phyloP scores from a whole-genome alignment of 2,888 invertebrate species.

The Eupithecia abbreviata region DNA sequence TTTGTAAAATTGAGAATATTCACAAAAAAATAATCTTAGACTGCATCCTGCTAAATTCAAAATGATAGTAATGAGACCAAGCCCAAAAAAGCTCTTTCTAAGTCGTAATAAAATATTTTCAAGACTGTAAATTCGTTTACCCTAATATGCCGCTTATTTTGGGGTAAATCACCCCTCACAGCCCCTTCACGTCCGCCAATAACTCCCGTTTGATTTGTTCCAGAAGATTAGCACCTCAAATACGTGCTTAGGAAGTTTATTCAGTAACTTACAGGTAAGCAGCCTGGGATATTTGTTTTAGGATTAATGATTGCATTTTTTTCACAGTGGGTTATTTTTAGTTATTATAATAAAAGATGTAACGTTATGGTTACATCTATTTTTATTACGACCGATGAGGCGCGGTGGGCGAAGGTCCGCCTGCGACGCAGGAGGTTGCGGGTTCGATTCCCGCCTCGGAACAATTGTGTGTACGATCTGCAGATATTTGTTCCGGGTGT shows the following conservation, averaged over 20 bases:
- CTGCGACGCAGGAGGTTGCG: too few relatives aligned
- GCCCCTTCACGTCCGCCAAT: slow-evolving; percentile 61
- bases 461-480: too few relatives aligned
- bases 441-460: too few relatives aligned
- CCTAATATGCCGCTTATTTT: slow-evolving; percentile 62
- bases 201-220: slow-evolving; percentile 62
- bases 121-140: slow-evolving; percentile 23
- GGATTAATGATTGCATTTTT: slow-evolving; percentile 11
- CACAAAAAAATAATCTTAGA: not conserved
- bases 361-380: not conserved
- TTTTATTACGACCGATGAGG: too few relatives aligned
- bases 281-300: slow-evolving; percentile 9
- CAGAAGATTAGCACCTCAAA: slow-evolving; percentile 54
- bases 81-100: not conserved
- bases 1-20: not conserved
- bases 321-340: not conserved
- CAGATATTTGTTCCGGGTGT: too few relatives aligned
- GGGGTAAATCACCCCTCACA: slow-evolving; percentile 55
- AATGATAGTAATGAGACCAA: not conserved
- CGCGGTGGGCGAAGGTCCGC: too few relatives aligned
- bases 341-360: not conserved
- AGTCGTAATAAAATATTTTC: slow-evolving; percentile 11
- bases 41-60: not conserved
- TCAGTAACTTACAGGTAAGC: slow-evolving; percentile 27
- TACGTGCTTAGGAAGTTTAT: slow-evolving; percentile 49